Evolutionary conservation across 2,888 invertebrate genomes (phyloP).

Genomic region (Deilephila elpenor): DNA sequence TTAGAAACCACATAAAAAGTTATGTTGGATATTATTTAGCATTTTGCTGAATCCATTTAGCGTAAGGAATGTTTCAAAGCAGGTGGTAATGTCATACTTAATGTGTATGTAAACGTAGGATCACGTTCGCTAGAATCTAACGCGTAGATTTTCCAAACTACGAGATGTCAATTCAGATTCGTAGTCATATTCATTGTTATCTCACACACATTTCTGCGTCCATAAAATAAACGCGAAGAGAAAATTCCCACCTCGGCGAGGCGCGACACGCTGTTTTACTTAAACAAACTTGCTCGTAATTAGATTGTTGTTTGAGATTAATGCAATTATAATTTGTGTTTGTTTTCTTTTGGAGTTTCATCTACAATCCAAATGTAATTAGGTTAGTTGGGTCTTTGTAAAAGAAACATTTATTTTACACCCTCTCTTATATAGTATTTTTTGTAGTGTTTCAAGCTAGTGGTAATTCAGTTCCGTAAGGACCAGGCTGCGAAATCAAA

Average conservation of each 20-base stretch:
- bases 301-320: conserved; percentile 60
- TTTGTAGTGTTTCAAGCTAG: no score
- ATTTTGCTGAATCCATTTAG: no score
- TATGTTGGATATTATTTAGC: neutral
- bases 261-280: conserved; percentile 29
- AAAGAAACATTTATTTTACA: no score
- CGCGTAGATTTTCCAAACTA: no score
- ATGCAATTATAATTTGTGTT: conserved; percentile 49
- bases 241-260: conserved; percentile 39
- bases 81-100: no score
- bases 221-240: neutral
- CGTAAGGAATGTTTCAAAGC: no score
- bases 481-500: no score
- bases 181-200: neutral
- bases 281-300: conserved; percentile 40
- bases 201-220: neutral
- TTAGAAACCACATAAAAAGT: neutral
- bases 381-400: neutral
- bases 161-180: neutral
- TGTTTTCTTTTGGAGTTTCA: conserved; percentile 38
- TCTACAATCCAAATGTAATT: conserved; percentile 1
- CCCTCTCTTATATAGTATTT: no score
- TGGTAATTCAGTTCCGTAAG: no score
- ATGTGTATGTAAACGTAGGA: no score
- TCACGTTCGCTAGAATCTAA: no score